Percentiles rank a stretch among this genome's conserved stretches.
These are phyloP conservation scores for Monomorium pharaonis DNA, from an alignment of 1,140 invertebrate genomes.

Conservation along the genomic window DNA sequence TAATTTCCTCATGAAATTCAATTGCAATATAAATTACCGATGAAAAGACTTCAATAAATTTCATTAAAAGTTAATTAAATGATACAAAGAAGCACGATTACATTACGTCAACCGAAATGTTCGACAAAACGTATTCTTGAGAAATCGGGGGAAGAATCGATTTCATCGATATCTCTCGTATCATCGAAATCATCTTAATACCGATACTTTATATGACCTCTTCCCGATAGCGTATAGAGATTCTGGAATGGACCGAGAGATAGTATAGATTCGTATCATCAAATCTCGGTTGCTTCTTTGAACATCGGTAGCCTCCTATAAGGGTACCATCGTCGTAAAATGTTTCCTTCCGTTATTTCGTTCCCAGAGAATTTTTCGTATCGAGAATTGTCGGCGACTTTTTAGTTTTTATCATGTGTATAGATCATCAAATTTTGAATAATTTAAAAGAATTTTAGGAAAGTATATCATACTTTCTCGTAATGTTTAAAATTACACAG, in stretches of 20 bases:
- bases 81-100: background rate
- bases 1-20: slow-evolving; percentile 26
- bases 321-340: slow-evolving; percentile 29
- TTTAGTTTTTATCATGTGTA: background rate
- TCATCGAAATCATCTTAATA: slow-evolving; percentile 10
- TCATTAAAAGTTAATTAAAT: slow-evolving; percentile 30
- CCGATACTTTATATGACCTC: slow-evolving; percentile 32
- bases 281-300: slow-evolving; percentile 1
- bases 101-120: background rate
- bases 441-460: background rate
- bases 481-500: slow-evolving; percentile 10
- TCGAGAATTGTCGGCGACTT: background rate
- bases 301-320: background rate
- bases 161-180: background rate
- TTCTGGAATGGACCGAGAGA: slow-evolving; percentile 24
- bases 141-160: background rate
- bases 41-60: slow-evolving; percentile 1
- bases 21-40: slow-evolving; percentile 38
- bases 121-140: background rate
- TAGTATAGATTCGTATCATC: slow-evolving; percentile 62
- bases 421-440: background rate
- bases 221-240: slow-evolving; percentile 10
- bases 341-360: slow-evolving; percentile 45
- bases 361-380: background rate
- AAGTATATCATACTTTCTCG: background rate